Base-by-base conservation (phyloP, 2,113 vertebrate species). In the Lichenostomus cassidix region DNA sequence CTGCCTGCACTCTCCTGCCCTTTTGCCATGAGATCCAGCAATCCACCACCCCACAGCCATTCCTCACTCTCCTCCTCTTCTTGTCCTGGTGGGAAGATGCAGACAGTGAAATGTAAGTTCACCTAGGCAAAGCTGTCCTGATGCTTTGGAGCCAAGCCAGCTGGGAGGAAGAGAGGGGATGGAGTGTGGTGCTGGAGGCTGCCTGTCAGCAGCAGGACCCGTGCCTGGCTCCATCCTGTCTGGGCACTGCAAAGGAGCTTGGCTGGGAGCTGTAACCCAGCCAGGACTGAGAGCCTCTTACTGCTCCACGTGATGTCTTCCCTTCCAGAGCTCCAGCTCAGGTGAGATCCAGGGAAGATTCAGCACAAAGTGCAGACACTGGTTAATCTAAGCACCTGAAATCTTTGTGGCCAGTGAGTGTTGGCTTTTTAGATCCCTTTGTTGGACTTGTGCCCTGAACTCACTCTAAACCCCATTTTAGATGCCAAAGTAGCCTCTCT, bases 321-420 rank as follows among this genome's bases (percentile, higher is more conserved):
- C 87, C 25, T 83, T 42, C 39, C 4, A 2, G 42, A 86, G 41
- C 39, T 67, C n/a, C 65, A 63, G 60, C 31, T 89, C 83, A 96
- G 92, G 91, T 95, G 91, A 95, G 73, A 94, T 83, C 75, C 63
- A 73, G 44, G 47, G 79, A 65, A 62, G 65, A 87, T 31, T 77
- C 71, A 69, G 42, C 55, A 83, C 11, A 3, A 74, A 89, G 35
- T 10, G 27, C 83, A 89, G 68, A 47, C 29, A 33, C 9, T 1
- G 4, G 35, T 68, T 86, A 62, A 59, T n/a, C 71, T 78, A 56
- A 89, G 89, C 80, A 93, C 89, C 91, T 70, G 80, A 92, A 80
- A 89, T 44, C 56, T 95, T 52, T 70, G 80, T 63, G 71, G 50
- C 39, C 39, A 65, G 33, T 3, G 2, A 53, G 68, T 22, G 73